A percentile compares a stretch with the other conserved stretches of the same genome.
phyloP scores from a whole-genome alignment of 2,113 vertebrate species.

The Pygoscelis antarcticus region DNA sequence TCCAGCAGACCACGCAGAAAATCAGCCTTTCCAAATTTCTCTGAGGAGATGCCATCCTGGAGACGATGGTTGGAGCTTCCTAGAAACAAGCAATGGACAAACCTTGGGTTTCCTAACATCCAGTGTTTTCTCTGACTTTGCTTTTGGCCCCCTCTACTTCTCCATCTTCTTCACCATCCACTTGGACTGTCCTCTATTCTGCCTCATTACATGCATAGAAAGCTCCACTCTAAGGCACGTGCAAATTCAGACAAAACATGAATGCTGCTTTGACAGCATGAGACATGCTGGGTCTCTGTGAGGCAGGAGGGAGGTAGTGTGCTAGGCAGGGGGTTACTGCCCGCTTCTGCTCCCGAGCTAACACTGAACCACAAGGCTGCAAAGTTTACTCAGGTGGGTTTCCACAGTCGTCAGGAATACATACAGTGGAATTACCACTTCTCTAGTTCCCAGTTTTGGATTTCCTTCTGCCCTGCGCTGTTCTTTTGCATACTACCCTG shows the following conservation, averaged over 20 bases:
- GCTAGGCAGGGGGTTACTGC: neutral
- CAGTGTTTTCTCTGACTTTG: neutral
- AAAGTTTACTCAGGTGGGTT: neutral
- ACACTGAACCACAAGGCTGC: neutral
- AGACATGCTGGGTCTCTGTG: neutral
- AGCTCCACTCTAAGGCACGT: neutral
- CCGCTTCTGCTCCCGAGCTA: neutral
- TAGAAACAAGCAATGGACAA: neutral
- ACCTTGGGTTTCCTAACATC: neutral
- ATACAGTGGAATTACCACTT: neutral
- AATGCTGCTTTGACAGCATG: neutral
- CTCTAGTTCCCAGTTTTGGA: neutral
- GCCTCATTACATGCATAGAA: neutral
- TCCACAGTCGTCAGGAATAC: neutral
- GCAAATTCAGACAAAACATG: neutral
- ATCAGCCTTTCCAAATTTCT: neutral
- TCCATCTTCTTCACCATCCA: neutral
- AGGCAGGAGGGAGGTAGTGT: no score
- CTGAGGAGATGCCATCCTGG: neutral
- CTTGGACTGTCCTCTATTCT: neutral
- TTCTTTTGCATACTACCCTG: neutral
- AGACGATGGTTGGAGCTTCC: neutral
- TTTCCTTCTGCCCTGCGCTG: neutral
- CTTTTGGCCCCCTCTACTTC: neutral
- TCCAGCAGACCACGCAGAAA: neutral